Base-by-base conservation (phyloP, 1,140 invertebrate species). In the Eriocheir sinensis region DNA sequence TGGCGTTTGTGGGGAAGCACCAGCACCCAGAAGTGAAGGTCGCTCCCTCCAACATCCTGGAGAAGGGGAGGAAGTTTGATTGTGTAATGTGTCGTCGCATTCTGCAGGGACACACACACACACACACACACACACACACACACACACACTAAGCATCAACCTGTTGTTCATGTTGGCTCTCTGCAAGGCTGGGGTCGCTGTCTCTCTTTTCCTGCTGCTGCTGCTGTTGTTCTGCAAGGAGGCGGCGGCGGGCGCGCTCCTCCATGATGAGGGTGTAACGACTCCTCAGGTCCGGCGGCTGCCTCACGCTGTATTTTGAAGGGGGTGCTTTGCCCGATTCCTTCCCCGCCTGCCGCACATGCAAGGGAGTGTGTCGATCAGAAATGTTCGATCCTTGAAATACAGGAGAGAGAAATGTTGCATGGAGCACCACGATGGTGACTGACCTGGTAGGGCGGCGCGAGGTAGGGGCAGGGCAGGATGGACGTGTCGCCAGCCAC, bases 21-120 rank as follows among this genome's bases (percentile, higher is more conserved):
- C 38, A 94, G n/a, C 34, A 94, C 93, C 95, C 95, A 95, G 53
- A 94, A 95, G 40, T 95, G 95, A 6, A 93, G 93, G 53, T 89
- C 60, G n/a, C 85, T 32, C 1, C 32, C n/a, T n/a, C n/a, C n/a
- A n/a, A n/a, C n/a, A n/a, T n/a, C n/a, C n/a, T n/a, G n/a, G n/a
- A n/a, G n/a, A n/a, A n/a, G n/a, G n/a, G n/a, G n/a, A n/a, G n/a
- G n/a, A n/a, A n/a, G n/a, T n/a, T n/a, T n/a, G n/a, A n/a, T n/a
- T n/a, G n/a, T n/a, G n/a, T n/a, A n/a, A n/a, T n/a, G n/a, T n/a
- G n/a, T n/a, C n/a, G n/a, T n/a, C n/a, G n/a, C n/a, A n/a, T n/a
- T n/a, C n/a, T n/a, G n/a, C n/a, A n/a, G n/a, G n/a, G n/a, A n/a
- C n/a, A n/a, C n/a, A n/a, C n/a, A n/a, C n/a, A n/a, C n/a, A n/a